Evolutionary conservation across 1,140 invertebrate species (phyloP).

Genomic region (Bombus superbus): DNA sequence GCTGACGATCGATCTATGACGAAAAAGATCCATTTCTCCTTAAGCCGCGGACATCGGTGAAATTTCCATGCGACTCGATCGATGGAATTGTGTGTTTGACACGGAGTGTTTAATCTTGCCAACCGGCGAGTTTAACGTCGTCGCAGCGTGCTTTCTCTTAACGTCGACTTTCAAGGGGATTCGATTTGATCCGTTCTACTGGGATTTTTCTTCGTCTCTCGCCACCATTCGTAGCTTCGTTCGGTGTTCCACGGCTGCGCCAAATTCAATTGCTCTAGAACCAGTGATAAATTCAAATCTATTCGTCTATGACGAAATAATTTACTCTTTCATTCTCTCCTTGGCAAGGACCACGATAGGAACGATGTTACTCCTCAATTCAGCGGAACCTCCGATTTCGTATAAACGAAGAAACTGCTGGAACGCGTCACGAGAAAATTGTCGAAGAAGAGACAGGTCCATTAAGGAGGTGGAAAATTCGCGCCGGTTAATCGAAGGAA

Average conservation of each 20-base stretch:
- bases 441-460: neutral
- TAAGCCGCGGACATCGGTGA: neutral
- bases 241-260: neutral
- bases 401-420: too few species aligned
- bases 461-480: conserved; percentile 30
- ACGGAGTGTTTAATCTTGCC: conserved; percentile 44
- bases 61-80: conserved; percentile 16
- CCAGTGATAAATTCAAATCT: neutral
- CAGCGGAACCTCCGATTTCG: too few species aligned
- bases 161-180: conserved; percentile 22
- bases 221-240: neutral
- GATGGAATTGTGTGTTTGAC: conserved; percentile 34
- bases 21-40: neutral
- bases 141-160: conserved; percentile 23
- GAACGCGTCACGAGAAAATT: neutral
- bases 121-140: conserved; percentile 16
- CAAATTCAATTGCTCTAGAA: neutral
- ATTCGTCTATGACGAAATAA: too few species aligned
- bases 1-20: neutral
- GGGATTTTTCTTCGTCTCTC: neutral
- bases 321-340: too few species aligned
- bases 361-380: too few species aligned
- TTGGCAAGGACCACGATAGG: too few species aligned
- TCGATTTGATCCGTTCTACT: conserved; percentile 26
- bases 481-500: conserved; percentile 61